Evolutionary conservation across 2,113 vertebrate genomes (phyloP), one percentile per base, ranked within the genome.

Genomic region (Rhinolophus ferrumequinum): DNA sequence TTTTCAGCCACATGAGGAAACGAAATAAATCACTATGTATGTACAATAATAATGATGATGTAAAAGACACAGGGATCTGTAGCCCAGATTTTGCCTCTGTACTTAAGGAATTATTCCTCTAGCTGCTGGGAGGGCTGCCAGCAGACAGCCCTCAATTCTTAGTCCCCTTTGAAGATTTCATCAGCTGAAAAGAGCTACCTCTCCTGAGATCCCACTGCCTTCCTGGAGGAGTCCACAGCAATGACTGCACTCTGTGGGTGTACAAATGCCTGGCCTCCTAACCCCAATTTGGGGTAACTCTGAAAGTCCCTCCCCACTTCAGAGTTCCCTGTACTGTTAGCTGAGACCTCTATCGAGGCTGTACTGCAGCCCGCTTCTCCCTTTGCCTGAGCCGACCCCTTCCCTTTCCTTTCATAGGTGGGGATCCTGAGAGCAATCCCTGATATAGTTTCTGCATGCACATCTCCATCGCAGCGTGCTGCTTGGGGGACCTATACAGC

Each of bases 111-210:
- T 76, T n/a, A 64, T 90, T 82, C 33, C 38, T 93, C 56, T 14
- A 92, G 62, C 30, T 89, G 67, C 87, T 81, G 85, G 77, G 76
- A 90, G 56, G 88, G 88, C 75, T 88, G 30, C 69, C 60, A 94
- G 50, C 33, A 87, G 76, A 82, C 38, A 92, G 54, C 62, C 60
- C 41, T 88, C 62, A 77, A 62, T 60, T 85, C 60, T 91, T 72
- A 56, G 35, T 82, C 22, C 50, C 72, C 13, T 73, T 90, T 58
- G 44, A 90, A 69, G 38, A 70, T 24, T 60, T 33, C 24, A 62
- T 58, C 72, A 70, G 50, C 30, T 79, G 30, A 67, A 93, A 26
- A 67, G 22, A 24, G 21, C 11, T 6, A 2, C 24, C 58, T 80
- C 58, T 86, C 26, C 35, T 11, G 15, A 54, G 9, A 73, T 82